Conservation (phyloP, 2,113 vertebrate species). For the Eptatretus burgeri region DNA sequence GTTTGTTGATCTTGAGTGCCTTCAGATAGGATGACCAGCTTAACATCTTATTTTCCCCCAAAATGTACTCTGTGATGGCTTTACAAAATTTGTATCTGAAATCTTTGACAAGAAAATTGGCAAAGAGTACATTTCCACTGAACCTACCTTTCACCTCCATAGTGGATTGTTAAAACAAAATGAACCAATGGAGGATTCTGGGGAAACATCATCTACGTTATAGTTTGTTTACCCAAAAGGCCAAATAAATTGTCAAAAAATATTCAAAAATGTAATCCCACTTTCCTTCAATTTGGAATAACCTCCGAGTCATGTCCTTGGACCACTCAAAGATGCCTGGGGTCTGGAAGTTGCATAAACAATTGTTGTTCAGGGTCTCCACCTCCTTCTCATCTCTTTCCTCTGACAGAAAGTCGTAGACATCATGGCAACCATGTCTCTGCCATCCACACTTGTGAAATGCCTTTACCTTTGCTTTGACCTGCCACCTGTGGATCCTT, state of each 20-base stretch:
- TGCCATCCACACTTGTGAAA: conserved; percentile 93
- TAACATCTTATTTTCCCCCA: too few species aligned
- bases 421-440: conserved; percentile 99
- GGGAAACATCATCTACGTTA: background rate
- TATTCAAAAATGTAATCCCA: background rate
- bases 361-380: background rate
- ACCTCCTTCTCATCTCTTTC: background rate
- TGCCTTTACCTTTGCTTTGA: conserved; percentile 98
- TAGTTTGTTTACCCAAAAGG: background rate
- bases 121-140: too few species aligned
- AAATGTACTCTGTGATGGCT: too few species aligned
- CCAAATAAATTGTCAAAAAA: background rate
- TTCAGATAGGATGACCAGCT: too few species aligned
- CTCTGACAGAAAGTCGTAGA: conserved; percentile 74
- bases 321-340: background rate
- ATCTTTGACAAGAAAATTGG: too few species aligned
- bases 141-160: too few species aligned
- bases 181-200: too few species aligned
- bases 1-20: too few species aligned
- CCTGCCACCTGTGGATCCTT: conserved; percentile 55
- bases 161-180: too few species aligned
- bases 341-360: background rate
- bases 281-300: background rate
- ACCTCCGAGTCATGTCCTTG: background rate
- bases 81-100: too few species aligned